A percentile compares a stretch with the other conserved stretches of the same genome.
phyloP scores from a whole-genome alignment of 2,888 invertebrate species.

The Sabatieria punctata region DNA sequence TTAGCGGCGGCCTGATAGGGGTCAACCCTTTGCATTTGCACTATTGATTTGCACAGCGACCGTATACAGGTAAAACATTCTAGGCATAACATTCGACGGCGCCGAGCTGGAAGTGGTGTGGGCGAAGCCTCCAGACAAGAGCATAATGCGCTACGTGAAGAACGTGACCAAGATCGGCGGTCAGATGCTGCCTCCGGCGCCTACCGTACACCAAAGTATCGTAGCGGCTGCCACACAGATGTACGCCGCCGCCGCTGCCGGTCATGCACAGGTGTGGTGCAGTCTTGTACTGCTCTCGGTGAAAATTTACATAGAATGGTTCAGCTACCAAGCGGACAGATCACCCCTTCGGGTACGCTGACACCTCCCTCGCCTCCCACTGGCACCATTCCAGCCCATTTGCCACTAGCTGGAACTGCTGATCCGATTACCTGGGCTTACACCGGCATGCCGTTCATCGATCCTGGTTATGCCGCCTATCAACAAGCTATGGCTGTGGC shows the following conservation, averaged over 20 bases:
- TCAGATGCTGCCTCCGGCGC: not conserved
- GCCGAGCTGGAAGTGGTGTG: slow-evolving; percentile 34
- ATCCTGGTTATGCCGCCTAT: not conserved
- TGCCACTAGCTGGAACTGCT: too few species aligned
- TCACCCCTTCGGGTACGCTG: too few species aligned
- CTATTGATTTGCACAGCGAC: too few species aligned
- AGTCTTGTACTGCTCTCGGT: too few species aligned
- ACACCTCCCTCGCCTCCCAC: too few species aligned
- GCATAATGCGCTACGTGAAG: slow-evolving; percentile 10
- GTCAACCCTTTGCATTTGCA: too few species aligned
- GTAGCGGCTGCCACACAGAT: slow-evolving; percentile 1
- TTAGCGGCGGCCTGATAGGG: too few species aligned
- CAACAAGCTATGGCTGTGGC: not conserved
- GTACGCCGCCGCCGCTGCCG: slow-evolving; percentile 3
- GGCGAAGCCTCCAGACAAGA: slow-evolving; percentile 37
- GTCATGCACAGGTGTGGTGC: too few species aligned
- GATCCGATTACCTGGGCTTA: slow-evolving; percentile 2
- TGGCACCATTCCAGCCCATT: too few species aligned
- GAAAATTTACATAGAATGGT: too few species aligned
- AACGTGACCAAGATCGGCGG: slow-evolving; percentile 5
- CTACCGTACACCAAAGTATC: slow-evolving; percentile 4
- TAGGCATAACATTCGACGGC: slow-evolving; percentile 31
- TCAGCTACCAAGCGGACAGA: too few species aligned
- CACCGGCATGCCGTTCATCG: slow-evolving; percentile 2
- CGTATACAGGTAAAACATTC: too few species aligned